Evolutionary conservation across 2,888 invertebrate species (phyloP).

Genomic region (Trichacis sp.): DNA sequence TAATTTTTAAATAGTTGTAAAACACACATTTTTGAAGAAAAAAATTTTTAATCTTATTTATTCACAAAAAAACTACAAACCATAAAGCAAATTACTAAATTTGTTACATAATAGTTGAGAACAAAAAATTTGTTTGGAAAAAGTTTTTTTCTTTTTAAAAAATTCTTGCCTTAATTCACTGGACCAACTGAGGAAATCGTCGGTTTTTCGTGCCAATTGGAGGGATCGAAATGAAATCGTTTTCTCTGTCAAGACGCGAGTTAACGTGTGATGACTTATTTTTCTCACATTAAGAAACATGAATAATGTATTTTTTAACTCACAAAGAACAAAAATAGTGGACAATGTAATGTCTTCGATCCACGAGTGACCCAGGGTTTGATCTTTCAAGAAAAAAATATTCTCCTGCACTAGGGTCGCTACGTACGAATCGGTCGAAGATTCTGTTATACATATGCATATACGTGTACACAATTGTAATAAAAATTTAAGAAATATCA

Average conservation of each 20-base stretch:
- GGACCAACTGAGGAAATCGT: not conserved
- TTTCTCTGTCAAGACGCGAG: not conserved
- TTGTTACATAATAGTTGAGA: too few species aligned
- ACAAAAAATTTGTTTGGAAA: too few species aligned
- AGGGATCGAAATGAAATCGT: not conserved
- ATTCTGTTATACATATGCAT: not conserved
- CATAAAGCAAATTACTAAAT: too few species aligned
- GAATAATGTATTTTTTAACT: constrained; percentile 5
- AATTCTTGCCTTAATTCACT: too few species aligned
- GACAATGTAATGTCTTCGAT: constrained; percentile 1
- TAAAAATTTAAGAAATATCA: not conserved
- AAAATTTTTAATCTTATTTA: too few species aligned
- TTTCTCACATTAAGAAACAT: constrained; percentile 27
- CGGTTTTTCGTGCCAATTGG: not conserved
- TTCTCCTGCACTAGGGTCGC: not conserved
- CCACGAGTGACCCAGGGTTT: not conserved
- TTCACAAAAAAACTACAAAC: too few species aligned
- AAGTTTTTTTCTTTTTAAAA: too few species aligned
- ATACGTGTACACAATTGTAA: not conserved
- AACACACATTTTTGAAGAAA: too few species aligned
- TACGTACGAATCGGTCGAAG: not conserved
- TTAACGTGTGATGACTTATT: constrained; percentile 12
- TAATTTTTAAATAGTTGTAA: too few species aligned
- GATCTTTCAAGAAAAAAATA: not conserved
- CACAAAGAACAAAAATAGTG: not conserved